Base-by-base conservation (phyloP, 1,140 invertebrate genomes). In the Neodiprion lecontei region DNA sequence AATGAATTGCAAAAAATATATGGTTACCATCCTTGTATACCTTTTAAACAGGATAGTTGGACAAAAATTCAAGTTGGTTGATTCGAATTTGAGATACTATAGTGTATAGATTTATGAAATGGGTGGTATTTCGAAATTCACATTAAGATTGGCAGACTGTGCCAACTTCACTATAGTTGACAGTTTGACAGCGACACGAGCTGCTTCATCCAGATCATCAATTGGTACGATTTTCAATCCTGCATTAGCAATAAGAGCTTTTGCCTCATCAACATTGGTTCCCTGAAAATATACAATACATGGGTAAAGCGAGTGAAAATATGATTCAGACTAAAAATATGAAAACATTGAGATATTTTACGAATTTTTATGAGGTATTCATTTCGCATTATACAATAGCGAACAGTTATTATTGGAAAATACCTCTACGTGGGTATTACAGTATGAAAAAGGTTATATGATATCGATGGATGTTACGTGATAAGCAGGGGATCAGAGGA, bases 121-220 rank as follows among this genome's bases (percentile, higher is more conserved):
- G 11, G 53, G 53, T 73, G 97, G 97, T 82, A 99, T 94, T 89
- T 99, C 97, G 89, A 99, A 99, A 86, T 98, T 97, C 71, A 99
- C 96, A 90, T 97, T 96, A 77, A 99, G 92, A 85, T 96, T 94
- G 74, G 96, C 96, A 82, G 96, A 94, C 84, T 94, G 94, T 9
- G 98, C 98, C 76, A 99, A 89, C 77, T 94, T 93, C 1, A 99
- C 96, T 84, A 99, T 99, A 80, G 96, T 96, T 1, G 97, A 98
- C 61, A 99, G 89, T 86, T 97, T 96, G 7, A 98, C 96, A 53
- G 93, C 95, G 79, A 97, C 92, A 83, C 95, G 91, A 14, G 97
- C 96, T 65, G 97, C 97, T 88, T 97, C 96, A 85, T 98, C 96
- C 73, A 98, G 90, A 88, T 98, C 96, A 87, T 98, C 96, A 83